Percentiles rank a stretch among this genome's conserved stretches.
phyloP scores from a whole-genome alignment of 1,140 invertebrate genomes.

The Arctopsyche grandis region DNA sequence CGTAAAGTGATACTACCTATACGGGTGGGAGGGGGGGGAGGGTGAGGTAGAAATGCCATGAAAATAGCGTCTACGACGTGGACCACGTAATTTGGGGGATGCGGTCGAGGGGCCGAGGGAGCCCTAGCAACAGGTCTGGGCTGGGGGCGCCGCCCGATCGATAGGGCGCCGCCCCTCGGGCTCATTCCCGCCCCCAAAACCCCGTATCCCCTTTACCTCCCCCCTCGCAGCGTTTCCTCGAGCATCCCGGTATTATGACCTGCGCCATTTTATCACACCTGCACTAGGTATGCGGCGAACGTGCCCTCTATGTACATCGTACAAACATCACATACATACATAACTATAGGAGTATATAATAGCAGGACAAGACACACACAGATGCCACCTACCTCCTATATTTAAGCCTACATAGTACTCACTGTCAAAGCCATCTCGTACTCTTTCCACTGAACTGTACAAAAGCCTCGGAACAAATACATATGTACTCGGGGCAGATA shows the following conservation, averaged over 20 bases:
- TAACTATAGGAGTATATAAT: no score
- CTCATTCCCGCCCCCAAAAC: neutral
- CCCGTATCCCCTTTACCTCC: neutral
- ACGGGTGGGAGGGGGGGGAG: neutral
- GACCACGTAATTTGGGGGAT: neutral
- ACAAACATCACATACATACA: no score
- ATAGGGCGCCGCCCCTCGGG: slow-evolving; percentile 22
- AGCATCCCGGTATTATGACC: neutral
- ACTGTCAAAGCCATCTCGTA: no score
- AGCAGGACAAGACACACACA: no score
- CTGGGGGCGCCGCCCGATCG: slow-evolving; percentile 22
- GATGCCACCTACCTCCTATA: no score
- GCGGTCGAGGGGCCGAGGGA: neutral
- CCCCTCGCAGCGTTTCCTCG: neutral
- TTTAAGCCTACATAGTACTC: no score
- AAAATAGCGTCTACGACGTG: no score
- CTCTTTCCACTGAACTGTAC: no score
- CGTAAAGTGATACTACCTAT: no score
- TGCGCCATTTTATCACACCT: neutral
- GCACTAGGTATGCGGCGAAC: neutral
- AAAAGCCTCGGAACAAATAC: no score
- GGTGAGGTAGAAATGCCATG: no score
- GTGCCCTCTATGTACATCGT: neutral
- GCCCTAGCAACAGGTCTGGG: slow-evolving; percentile 21
- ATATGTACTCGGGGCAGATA: no score